Conservation (phyloP, 2,797 vertebrate species). For the Peromyscus aztecus region DNA sequence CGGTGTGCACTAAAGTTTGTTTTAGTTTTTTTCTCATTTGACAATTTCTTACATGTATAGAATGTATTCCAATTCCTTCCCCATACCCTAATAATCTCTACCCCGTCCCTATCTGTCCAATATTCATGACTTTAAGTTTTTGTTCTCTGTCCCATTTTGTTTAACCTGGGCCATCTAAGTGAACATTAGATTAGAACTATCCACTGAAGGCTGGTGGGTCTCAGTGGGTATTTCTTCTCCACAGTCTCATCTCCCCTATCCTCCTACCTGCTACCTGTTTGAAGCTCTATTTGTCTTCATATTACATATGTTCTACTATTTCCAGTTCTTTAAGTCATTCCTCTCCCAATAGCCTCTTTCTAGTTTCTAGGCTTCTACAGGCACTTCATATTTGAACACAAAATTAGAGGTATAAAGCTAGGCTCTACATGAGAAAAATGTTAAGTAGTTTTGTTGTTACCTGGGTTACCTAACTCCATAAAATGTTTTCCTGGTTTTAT, state of each 20-base stretch:
- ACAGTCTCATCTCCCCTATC: background rate
- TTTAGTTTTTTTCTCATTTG: background rate
- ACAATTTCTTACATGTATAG: background rate
- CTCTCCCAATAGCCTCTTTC: background rate
- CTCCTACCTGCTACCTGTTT: background rate
- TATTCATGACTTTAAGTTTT: background rate
- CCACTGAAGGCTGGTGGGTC: background rate
- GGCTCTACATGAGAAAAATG: no score
- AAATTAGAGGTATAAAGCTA: background rate
- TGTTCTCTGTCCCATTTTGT: background rate
- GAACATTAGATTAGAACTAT: background rate
- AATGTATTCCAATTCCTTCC: background rate
- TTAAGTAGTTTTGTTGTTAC: background rate
- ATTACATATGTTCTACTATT: background rate
- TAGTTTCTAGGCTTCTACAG: background rate
- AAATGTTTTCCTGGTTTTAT: background rate
- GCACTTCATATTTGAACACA: background rate
- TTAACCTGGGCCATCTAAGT: background rate
- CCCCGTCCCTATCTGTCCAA: background rate
- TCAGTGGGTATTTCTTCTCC: background rate
- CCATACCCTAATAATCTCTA: background rate
- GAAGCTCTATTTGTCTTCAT: background rate
- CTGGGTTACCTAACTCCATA: background rate
- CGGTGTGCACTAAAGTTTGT: no score
- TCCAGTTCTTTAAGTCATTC: background rate